These are phyloP conservation scores for Papilio polytes DNA, from an alignment of 1,140 invertebrate genomes.

Conservation along the genomic window DNA sequence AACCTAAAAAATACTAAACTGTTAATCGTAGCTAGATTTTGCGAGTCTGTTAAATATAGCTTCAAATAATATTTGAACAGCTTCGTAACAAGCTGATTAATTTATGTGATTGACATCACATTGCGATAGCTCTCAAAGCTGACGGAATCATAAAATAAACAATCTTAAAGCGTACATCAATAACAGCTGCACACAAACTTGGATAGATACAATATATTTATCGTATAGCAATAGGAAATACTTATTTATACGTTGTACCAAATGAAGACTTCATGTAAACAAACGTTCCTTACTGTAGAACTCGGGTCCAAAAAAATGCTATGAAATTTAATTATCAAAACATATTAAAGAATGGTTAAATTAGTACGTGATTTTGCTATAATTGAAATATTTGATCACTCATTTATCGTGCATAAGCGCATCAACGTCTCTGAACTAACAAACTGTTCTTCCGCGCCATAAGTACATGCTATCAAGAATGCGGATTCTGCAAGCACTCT, in stretches of 20 bases:
- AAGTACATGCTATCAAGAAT: conserved; percentile 27
- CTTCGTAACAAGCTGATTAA: conserved; percentile 5
- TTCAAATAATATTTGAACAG: conserved; percentile 5
- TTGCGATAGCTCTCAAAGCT: background rate
- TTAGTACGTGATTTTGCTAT: background rate
- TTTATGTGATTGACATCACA: background rate
- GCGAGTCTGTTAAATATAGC: background rate
- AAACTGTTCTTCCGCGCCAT: background rate
- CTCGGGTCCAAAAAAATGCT: background rate
- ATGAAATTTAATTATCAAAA: background rate
- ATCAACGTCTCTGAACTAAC: background rate
- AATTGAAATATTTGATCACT: background rate
- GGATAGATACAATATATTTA: conserved; percentile 4
- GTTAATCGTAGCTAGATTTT: background rate
- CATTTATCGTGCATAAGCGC: background rate
- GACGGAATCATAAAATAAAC: conserved; percentile 15
- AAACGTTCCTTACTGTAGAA: background rate
- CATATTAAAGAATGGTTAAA: background rate
- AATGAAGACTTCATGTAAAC: background rate
- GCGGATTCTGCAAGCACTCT: background rate
- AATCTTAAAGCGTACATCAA: conserved; percentile 9
- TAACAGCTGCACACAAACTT: conserved; percentile 20
- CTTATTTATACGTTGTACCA: background rate
- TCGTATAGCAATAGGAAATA: background rate
- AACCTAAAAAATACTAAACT: no score